These are phyloP conservation scores for Sebastes hubbsi DNA, from an alignment of 2,797 vertebrate species.

Conservation along the genomic window DNA sequence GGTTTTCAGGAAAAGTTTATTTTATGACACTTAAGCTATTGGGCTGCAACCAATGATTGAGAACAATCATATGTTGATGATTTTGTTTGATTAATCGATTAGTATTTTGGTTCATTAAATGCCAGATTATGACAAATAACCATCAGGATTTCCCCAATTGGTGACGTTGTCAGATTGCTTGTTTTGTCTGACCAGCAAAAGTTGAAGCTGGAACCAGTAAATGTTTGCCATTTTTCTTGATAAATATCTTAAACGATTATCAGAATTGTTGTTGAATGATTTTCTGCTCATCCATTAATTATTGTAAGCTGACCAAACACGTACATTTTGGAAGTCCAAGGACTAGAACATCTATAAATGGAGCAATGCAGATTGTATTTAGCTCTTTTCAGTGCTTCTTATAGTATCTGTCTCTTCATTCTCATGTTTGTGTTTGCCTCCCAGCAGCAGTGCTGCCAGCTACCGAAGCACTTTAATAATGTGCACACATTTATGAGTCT, in stretches of 20 bases:
- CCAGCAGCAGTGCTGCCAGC: background rate
- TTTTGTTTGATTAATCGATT: background rate
- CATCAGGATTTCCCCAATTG: too few species aligned
- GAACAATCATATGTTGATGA: too few species aligned
- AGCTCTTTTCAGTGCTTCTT: background rate
- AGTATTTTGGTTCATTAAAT: too few species aligned
- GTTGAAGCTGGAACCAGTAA: background rate
- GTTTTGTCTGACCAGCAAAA: too few species aligned
- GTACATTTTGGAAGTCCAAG: too few species aligned
- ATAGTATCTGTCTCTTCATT: background rate
- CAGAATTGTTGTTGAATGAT: background rate
- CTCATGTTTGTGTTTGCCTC: conserved; percentile 9
- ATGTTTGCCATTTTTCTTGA: background rate
- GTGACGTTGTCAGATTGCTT: too few species aligned
- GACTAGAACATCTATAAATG: too few species aligned
- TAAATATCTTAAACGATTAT: background rate
- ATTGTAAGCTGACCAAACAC: too few species aligned
- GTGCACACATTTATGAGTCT: conserved; percentile 49
- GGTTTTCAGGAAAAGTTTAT: background rate
- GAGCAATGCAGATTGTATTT: too few species aligned
- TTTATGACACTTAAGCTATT: background rate
- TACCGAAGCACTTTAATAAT: conserved; percentile 43
- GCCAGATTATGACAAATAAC: background rate
- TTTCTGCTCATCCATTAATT: background rate
- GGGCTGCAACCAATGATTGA: background rate